These are phyloP conservation scores for Cygnus atratus DNA, from an alignment of 2,113 vertebrate species.

Conservation along the genomic window DNA sequence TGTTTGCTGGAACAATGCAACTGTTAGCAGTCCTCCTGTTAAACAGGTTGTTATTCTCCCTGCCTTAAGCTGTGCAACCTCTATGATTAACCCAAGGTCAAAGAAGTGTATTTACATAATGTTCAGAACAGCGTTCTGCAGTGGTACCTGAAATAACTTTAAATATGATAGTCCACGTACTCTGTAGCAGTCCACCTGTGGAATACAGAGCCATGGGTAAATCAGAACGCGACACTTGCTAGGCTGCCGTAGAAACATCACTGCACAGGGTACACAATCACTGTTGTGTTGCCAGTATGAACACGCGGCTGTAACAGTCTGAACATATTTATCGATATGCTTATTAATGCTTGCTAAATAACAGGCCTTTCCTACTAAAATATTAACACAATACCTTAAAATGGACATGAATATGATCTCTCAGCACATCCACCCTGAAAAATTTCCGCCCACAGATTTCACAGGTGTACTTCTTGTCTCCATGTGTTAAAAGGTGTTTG, in stretches of 20 bases:
- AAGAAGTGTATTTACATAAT: background rate
- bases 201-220: background rate
- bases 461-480: slow-evolving; percentile 99
- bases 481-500: slow-evolving; percentile 96
- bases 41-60: background rate
- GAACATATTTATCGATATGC: background rate
- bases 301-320: background rate
- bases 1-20: background rate
- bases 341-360: background rate
- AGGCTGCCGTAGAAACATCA: background rate
- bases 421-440: slow-evolving; percentile 95
- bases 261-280: background rate
- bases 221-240: background rate
- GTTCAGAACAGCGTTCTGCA: background rate
- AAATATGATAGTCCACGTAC: background rate
- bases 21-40: background rate
- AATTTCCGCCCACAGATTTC: slow-evolving; percentile 99
- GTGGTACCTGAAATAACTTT: background rate
- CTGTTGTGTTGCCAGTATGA: background rate
- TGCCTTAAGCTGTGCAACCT: background rate
- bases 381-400: slow-evolving; percentile 86
- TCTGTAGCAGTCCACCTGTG: background rate
- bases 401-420: slow-evolving; percentile 98
- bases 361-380: background rate
- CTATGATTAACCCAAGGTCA: background rate